Base-by-base conservation (phyloP, 2,797 vertebrate species). In the Danio tinwini region DNA sequence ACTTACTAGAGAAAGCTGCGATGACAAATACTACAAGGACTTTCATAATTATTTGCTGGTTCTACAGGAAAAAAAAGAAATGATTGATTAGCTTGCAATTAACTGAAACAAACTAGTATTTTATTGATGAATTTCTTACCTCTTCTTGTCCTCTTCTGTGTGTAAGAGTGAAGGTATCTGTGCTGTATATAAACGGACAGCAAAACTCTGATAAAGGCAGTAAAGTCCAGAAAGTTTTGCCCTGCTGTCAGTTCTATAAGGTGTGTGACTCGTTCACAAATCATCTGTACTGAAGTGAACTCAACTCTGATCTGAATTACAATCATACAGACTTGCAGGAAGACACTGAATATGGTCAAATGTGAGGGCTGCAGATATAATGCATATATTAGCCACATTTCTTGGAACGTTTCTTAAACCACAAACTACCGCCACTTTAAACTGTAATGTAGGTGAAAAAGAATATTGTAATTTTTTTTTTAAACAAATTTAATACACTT, bases 1-100 rank as follows among this genome's bases (percentile, higher is more conserved):
- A 82, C 91, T 91, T 45, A 94, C 92, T 91, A 5, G 88, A 69
- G 47, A 92, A 88, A 58, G 86, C 75, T 4, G 86, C 78, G 13
- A 93, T 50, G 39, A 61, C 74, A 45, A 93, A 82, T 11, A 93
- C 78, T 9, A 86, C 13, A 0, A 92, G 58, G 81, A 90, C 44
- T 90, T 91, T 93, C 92, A 94, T 94, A 88, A 49, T 78, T 84
- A 78, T 55, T 0, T 53, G 75, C 39, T 56, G 78, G 13, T 14
- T 40, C 52, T 85, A 61, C 55, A 61, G 47, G 47, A 59, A 61
- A 64, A 55, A 82, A 71, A 17, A 73, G 62, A 17, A 37, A 64
- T 59, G 37, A 19, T 21, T 52, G 1, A 19, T 13, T 68, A 17
- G 12, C 7, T 62, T 53, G 14, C 10, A 17, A 10, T 21, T 52